Evolutionary conservation across 2,113 vertebrate genomes (phyloP).

Genomic region (Corvus moneduloides): DNA sequence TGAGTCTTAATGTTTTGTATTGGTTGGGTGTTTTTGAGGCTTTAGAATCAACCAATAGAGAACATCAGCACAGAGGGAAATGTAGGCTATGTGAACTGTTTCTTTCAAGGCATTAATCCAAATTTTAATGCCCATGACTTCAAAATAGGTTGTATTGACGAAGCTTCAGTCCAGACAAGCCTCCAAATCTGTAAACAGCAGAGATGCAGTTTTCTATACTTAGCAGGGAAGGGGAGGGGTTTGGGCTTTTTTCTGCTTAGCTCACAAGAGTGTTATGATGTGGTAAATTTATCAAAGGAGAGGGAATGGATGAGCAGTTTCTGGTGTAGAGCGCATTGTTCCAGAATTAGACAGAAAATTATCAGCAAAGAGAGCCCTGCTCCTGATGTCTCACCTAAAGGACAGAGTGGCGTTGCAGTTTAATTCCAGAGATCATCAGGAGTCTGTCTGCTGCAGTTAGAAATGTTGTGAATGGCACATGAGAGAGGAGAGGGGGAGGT

Average conservation of each 20-base stretch:
- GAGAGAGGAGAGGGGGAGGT: not conserved
- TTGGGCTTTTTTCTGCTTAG: not conserved
- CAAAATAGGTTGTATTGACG: conserved; percentile 15
- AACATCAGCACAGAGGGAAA: not conserved
- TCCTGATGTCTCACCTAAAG: not conserved
- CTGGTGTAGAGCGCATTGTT: not conserved
- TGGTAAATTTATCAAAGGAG: not conserved
- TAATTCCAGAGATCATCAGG: not conserved
- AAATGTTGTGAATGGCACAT: not conserved
- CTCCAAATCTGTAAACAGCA: not conserved
- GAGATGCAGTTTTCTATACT: conserved; percentile 7
- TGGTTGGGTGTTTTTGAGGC: not conserved
- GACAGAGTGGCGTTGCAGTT: not conserved
- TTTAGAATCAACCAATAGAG: not conserved
- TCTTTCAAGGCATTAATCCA: not conserved
- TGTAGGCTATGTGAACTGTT: not conserved
- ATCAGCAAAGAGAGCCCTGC: not conserved
- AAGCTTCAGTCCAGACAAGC: not conserved
- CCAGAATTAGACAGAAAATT: not conserved
- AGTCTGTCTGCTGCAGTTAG: not conserved
- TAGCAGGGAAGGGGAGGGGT: not conserved
- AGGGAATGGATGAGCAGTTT: not conserved
- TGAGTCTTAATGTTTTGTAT: not conserved
- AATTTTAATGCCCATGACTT: not conserved
- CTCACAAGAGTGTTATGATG: not conserved